Evolutionary conservation across 2,113 vertebrate genomes (phyloP).

Genomic region (Neolamprologus tretocephalus): DNA sequence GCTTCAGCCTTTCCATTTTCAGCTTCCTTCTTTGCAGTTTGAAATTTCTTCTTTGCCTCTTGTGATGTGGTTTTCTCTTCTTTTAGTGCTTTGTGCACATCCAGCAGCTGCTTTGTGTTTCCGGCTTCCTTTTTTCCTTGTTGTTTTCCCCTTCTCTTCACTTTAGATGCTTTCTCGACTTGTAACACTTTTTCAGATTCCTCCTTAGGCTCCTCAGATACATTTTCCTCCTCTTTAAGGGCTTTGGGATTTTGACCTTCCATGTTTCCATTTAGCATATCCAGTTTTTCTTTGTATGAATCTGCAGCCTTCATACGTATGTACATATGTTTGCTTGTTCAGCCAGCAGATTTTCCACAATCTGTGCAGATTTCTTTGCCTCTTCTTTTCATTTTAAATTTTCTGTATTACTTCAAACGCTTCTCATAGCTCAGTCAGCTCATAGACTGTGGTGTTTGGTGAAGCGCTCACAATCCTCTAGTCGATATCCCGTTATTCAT

Average conservation of each 20-base stretch:
- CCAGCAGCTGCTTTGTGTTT: not conserved
- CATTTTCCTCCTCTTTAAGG: not conserved
- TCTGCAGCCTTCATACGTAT: not conserved
- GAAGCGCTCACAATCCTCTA: not conserved
- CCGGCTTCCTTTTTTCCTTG: fast-evolving
- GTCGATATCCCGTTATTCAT: not conserved
- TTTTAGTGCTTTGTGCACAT: not conserved
- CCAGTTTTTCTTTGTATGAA: not conserved
- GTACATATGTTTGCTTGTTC: not conserved
- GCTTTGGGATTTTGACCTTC: not conserved
- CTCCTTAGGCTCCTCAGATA: not conserved
- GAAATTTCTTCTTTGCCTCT: not conserved
- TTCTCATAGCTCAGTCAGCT: not conserved
- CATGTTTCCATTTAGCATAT: not conserved
- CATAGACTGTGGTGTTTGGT: not conserved
- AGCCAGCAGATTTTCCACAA: not conserved
- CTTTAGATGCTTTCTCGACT: not conserved
- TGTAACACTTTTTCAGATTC: not conserved
- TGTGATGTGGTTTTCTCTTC: not conserved
- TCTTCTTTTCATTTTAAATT: not conserved
- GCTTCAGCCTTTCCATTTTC: not conserved
- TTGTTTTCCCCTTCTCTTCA: not conserved
- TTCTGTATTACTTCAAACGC: not conserved
- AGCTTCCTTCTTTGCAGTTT: not conserved
- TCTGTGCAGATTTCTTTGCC: not conserved